Percentiles rank a stretch among this genome's conserved stretches.
These are phyloP conservation scores for Eristalis intricaria DNA, from an alignment of 2,888 invertebrate species.

Conservation along the genomic window DNA sequence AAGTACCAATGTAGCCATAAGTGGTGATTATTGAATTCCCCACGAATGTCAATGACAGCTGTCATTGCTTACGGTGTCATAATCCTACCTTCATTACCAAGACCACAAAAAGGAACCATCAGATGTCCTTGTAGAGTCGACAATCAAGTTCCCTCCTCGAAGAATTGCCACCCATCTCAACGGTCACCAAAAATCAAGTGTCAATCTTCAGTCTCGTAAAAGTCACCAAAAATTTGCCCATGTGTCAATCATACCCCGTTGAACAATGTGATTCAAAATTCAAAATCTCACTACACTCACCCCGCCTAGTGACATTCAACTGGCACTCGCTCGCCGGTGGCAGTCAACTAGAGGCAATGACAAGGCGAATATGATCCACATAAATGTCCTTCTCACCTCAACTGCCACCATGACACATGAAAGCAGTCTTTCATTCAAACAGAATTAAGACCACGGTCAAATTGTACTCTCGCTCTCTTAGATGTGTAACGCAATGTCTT, in stretches of 20 bases:
- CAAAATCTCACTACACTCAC: not conserved
- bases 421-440: not conserved
- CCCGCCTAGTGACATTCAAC: not conserved
- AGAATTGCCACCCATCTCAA: not conserved
- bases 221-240: conserved; percentile 31
- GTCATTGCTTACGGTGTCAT: not conserved
- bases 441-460: conserved; percentile 43
- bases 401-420: conserved; percentile 34
- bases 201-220: conserved; percentile 55
- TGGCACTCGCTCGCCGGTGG: conserved; percentile 36
- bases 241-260: conserved; percentile 27
- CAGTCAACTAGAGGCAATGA: not conserved
- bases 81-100: conserved; percentile 18
- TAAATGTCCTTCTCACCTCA: conserved; percentile 43
- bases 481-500: not conserved
- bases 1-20: not conserved
- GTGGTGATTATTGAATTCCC: not conserved
- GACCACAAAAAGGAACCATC: not conserved
- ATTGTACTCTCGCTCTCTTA: not conserved
- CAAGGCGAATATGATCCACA: conserved; percentile 7
- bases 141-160: not conserved
- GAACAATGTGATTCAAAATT: not conserved
- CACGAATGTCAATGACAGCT: not conserved
- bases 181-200: conserved; percentile 29
- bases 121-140: not conserved